These are phyloP conservation scores for Ctenicera cuprea DNA, from an alignment of 2,888 invertebrate species.

Conservation along the genomic window DNA sequence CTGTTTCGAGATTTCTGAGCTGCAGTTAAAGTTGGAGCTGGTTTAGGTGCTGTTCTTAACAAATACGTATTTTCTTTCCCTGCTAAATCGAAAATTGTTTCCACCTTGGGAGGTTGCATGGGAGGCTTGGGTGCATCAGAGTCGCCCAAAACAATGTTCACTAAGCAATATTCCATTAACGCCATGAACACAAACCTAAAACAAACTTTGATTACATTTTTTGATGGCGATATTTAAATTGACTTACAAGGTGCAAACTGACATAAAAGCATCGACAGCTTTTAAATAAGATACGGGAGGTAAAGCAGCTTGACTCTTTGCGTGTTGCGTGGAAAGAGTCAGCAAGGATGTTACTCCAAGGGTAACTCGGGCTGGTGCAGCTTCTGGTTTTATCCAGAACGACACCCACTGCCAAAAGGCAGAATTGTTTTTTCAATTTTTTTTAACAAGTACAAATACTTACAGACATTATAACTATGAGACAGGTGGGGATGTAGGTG, in stretches of 20 bases:
- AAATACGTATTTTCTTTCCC: conserved; percentile 72
- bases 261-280: conserved; percentile 95
- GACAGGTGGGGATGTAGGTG: conserved; percentile 94
- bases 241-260: conserved; percentile 89
- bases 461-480: conserved; percentile 96
- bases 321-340: conserved; percentile 93
- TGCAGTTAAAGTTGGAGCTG: conserved; percentile 72
- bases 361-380: conserved; percentile 94
- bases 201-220: neutral
- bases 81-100: conserved; percentile 76
- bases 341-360: conserved; percentile 93
- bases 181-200: conserved; percentile 93
- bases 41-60: conserved; percentile 65
- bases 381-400: conserved; percentile 97
- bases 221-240: neutral
- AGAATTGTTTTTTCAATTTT: neutral
- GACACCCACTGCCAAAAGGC: conserved; percentile 85
- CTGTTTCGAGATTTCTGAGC: conserved; percentile 79
- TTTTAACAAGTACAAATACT: conserved; percentile 68
- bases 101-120: conserved; percentile 73
- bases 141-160: conserved; percentile 89
- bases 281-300: conserved; percentile 96
- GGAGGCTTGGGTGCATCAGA: conserved; percentile 78
- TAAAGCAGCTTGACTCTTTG: conserved; percentile 93
- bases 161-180: conserved; percentile 93